Evolutionary conservation across 2,113 vertebrate genomes (phyloP), one percentile per base, ranked within the genome.

Genomic region (Psittacula cyanocephala): DNA sequence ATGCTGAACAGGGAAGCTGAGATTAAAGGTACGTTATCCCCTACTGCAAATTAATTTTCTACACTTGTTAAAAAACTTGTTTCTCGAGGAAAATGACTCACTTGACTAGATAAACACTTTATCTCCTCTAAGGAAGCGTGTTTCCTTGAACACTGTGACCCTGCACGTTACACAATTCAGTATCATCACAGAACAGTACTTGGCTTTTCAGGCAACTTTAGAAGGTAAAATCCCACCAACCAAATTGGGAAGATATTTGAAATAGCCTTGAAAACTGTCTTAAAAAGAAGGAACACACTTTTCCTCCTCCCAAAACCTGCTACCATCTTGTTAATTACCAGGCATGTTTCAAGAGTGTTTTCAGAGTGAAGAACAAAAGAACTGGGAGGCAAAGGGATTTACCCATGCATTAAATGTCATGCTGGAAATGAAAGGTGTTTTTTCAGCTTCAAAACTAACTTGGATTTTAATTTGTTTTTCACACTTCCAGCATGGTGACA

Each of bases 1-100:
- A 79, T 47, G 57, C 93, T 93, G 92, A 97, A 83, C 94, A 97
- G 83, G 95, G 86, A 95, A 96, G 93, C 62, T 80, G 95, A 98
- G 96, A 98, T 97, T 96, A 97, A 97, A 97, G 93, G 55, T 96
- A 74, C 20, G 41, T 72, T 80, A 87, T 90, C 78, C 60, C 82
- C 93, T 71, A 88, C 92, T 90, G 81, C 96, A 97, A 95, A 97
- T 97, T 97, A 96, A 98, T 97, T 97, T 95, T 97, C 95, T 96
- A 95, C 93, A 97, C 91, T 84, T 97, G 96, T 96, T 93, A 95
- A 81, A 91, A 86, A 97, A 92, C 64, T 57, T 95, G 70, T 91
- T 89, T 91, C 89, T 93, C 52, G n/a, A 85, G 79, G 95, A 97
- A 86, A 97, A 89, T 86, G 9, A 89, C 93, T 96, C 94, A 57